A percentile compares a stretch with the other conserved stretches of the same genome.
phyloP scores from a whole-genome alignment of 2,797 vertebrate species.

The Ispidina lecontei region DNA sequence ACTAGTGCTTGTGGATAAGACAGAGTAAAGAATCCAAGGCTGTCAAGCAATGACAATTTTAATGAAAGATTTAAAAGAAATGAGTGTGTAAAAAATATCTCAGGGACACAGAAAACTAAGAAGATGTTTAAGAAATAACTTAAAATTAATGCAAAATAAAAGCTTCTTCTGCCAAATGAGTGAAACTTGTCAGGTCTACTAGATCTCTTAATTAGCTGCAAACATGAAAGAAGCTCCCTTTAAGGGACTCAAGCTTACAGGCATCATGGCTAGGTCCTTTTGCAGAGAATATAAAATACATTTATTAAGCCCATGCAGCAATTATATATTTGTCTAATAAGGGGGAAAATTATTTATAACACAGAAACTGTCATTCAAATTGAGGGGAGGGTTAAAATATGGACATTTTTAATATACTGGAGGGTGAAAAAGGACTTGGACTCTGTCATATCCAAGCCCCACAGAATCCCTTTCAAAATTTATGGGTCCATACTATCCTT shows the following conservation, averaged over 20 bases:
- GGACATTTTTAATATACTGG: not conserved
- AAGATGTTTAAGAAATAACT: slow-evolving; percentile 30
- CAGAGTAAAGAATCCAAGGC: not conserved
- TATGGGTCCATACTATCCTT: not conserved
- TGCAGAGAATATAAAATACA: not conserved
- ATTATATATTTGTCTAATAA: not conserved
- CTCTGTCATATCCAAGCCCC: not conserved
- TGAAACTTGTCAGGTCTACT: slow-evolving; percentile 40
- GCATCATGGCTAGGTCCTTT: not conserved
- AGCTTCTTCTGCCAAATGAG: slow-evolving; percentile 2
- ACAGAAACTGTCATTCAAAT: not conserved
- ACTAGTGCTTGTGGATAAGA: not conserved
- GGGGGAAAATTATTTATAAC: not conserved
- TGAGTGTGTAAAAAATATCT: slow-evolving; percentile 3
- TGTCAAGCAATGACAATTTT: not conserved
- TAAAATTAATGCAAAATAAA: slow-evolving; percentile 49
- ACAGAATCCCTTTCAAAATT: not conserved
- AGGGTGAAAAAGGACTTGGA: not conserved
- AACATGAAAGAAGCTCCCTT: slow-evolving; percentile 3
- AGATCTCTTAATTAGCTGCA: slow-evolving; percentile 40
- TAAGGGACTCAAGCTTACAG: not conserved
- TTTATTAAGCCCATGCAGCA: slow-evolving; percentile 10
- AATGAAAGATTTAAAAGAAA: slow-evolving; percentile 20
- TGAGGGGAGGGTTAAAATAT: not conserved
- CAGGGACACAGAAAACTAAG: not conserved